Conservation (phyloP, 2,888 invertebrate species). For the Apodemia arnacis region DNA sequence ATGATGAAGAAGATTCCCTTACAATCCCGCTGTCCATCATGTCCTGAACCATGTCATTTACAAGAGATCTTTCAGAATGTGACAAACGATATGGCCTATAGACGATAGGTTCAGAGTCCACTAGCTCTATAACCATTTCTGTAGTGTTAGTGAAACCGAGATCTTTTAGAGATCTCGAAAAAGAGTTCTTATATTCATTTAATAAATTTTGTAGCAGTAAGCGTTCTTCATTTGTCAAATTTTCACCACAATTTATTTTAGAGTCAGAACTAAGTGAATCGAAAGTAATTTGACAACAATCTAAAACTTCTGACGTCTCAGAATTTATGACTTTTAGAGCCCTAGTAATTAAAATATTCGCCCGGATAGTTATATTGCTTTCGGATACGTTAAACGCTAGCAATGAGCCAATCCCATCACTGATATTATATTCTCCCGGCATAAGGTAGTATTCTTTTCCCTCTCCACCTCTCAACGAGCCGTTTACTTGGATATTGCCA, state of each 20-base stretch:
- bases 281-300: neutral
- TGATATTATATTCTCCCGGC: neutral
- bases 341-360: neutral
- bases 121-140: neutral
- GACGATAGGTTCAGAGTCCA: neutral
- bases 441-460: neutral
- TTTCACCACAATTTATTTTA: neutral
- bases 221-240: neutral
- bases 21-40: conserved; percentile 62
- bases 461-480: neutral
- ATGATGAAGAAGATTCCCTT: conserved; percentile 67
- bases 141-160: neutral
- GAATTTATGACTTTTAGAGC: neutral
- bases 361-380: neutral
- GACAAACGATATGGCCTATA: neutral
- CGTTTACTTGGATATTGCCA: neutral
- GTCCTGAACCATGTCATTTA: conserved; percentile 43
- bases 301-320: neutral
- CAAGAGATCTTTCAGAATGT: neutral
- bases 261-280: neutral
- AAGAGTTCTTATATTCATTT: neutral
- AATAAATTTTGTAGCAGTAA: neutral
- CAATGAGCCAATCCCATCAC: neutral
- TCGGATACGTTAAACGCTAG: neutral
- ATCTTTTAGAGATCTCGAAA: neutral